phyloP scores from a whole-genome alignment of 2,113 vertebrate genomes.

The Sapajus apella region DNA sequence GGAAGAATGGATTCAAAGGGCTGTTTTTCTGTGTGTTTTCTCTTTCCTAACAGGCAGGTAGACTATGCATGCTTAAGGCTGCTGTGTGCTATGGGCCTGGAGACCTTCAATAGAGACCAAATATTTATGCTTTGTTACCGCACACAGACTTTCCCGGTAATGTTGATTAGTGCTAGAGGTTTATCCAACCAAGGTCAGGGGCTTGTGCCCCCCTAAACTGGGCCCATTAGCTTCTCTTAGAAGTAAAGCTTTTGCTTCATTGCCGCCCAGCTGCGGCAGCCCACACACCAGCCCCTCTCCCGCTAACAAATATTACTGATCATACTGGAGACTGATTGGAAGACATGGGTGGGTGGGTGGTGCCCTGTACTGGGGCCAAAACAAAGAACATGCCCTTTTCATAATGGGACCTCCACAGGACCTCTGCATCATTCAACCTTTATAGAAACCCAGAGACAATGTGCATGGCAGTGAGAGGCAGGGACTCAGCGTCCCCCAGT shows the following conservation, averaged over 20 bases:
- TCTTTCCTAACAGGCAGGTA: not conserved
- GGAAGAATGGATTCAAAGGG: constrained; percentile 43
- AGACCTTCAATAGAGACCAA: constrained; percentile 3
- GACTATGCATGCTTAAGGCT: not conserved
- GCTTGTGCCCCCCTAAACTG: not conserved
- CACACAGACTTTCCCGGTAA: not conserved
- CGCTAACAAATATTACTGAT: not conserved
- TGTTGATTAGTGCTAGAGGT: not conserved
- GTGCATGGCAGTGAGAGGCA: accelerated
- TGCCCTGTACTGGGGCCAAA: not conserved
- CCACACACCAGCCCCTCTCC: not conserved
- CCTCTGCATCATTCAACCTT: not conserved
- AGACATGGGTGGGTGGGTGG: not conserved
- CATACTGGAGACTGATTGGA: not conserved
- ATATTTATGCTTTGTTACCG: not conserved
- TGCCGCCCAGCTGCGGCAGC: not conserved
- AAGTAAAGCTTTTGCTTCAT: not conserved
- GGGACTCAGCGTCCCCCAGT: not conserved
- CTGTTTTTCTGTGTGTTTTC: not conserved
- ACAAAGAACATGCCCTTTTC: not conserved
- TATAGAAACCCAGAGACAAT: not conserved
- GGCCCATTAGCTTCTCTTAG: not conserved
- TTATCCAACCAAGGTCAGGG: constrained; percentile 10
- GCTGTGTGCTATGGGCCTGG: not conserved
- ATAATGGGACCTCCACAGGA: not conserved